Base-by-base conservation (phyloP, 2,113 vertebrate species). In the Podarcis raffonei region DNA sequence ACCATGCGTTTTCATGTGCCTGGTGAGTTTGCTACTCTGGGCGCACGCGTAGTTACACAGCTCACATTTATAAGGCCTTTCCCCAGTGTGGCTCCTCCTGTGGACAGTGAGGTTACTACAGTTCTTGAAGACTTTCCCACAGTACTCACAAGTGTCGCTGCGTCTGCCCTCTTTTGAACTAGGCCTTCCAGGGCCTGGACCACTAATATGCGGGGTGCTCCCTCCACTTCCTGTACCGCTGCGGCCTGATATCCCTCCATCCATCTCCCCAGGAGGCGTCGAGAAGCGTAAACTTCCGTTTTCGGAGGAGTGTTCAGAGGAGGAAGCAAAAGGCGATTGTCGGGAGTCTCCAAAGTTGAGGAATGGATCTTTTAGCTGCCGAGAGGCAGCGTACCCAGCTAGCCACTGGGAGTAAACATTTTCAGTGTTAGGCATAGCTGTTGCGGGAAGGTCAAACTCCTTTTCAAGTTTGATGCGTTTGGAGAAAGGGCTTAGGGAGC, bases 51-150 rank as follows among this genome's bases (percentile, higher is more conserved):
- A 99, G 98, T 99, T 99, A 97, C 99, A 99, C 97, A 99, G 98
- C 96, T 99, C 99, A 98, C 99, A 99, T 95, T 99, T 99, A 98
- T 99, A 99, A 76, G 99, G 99, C 97, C 99, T 98, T 97, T 99
- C 99, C 93, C 99, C 99, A 87, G 99, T 99, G 98, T 99, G 99
- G 97, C 98, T 99, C 96, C 99, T 98, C 97, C 99, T 98, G 97
- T 99, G 99, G 96, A 99, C 99, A 95, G 99, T 99, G 97, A 99
- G 98, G 97, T 99, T 99, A 98, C 99, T 99, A 98, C 99, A 99
- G 98, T 99, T 99, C 98, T 99, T 99, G 97, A 99, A 99, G 96
- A 99, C 97, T 97, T 99, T 99, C 96, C 99, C 99, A 95, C 99
- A 99, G 97, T 96, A 99, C 97, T 99, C 99, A 96, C 99, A 99